Percentiles rank a stretch among this genome's conserved stretches.
Conservation (phyloP, 2,113 vertebrate genomes). For the Amphiprion ocellaris region DNA sequence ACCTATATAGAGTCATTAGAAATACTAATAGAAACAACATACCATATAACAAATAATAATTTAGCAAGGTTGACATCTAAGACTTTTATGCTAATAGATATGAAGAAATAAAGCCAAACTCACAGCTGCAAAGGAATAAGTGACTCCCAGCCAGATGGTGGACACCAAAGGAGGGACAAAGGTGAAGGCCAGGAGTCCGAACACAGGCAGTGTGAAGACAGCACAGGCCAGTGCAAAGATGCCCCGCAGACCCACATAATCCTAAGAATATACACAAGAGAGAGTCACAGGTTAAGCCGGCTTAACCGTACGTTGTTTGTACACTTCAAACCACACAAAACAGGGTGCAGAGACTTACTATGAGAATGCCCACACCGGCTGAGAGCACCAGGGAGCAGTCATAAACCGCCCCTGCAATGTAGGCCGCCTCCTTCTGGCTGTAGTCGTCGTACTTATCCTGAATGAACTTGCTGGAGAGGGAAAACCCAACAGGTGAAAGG, state of each 20-base stretch:
- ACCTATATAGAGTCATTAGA: too few species aligned
- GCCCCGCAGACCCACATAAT: slow-evolving; percentile 84
- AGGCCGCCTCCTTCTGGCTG: slow-evolving; percentile 84
- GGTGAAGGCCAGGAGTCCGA: slow-evolving; percentile 86
- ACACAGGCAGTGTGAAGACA: slow-evolving; percentile 85
- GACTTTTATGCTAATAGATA: too few species aligned
- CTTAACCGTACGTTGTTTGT: too few species aligned
- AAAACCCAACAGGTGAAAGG: background rate
- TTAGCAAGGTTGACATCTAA: too few species aligned
- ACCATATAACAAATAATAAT: background rate
- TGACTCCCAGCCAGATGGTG: slow-evolving; percentile 87
- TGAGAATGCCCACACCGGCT: slow-evolving; percentile 84
- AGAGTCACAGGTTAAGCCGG: background rate
- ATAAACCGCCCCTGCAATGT: slow-evolving; percentile 86
- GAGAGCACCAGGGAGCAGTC: slow-evolving; percentile 87
- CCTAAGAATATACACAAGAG: slow-evolving; percentile 64
- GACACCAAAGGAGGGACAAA: slow-evolving; percentile 85
- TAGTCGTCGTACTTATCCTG: slow-evolving; percentile 89
- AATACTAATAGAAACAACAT: background rate
- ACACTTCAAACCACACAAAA: background rate
- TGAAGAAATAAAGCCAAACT: slow-evolving; percentile 58
- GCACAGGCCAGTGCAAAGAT: slow-evolving; percentile 82
- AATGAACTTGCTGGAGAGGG: slow-evolving; percentile 87
- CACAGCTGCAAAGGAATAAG: slow-evolving; percentile 88
- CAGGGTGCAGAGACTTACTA: slow-evolving; percentile 78